Percentiles rank a stretch among this genome's conserved stretches.
Conservation (phyloP, 2,888 invertebrate genomes). For the Nemurella pictetii region DNA sequence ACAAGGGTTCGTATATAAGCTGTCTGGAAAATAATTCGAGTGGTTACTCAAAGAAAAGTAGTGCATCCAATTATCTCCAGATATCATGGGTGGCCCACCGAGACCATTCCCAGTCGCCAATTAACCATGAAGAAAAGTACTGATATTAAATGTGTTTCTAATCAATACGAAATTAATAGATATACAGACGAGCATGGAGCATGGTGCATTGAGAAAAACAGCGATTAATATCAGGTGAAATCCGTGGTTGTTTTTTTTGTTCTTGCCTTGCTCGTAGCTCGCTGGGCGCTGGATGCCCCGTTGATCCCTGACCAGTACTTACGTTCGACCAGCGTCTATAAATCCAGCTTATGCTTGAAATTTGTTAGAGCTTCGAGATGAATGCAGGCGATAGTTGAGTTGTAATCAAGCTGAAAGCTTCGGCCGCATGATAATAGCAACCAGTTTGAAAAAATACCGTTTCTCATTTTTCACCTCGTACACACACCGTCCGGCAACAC, state of each 20-base stretch:
- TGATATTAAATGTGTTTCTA: background rate
- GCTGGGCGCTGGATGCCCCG: no score
- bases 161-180: background rate
- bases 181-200: no score
- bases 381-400: background rate
- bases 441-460: constrained; percentile 20
- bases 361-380: background rate
- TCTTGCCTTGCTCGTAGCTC: no score
- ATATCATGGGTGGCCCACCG: background rate
- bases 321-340: no score
- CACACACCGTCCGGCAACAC: background rate
- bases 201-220: no score
- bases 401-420: background rate
- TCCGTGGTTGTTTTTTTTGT: no score
- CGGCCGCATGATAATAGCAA: background rate
- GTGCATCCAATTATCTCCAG: background rate
- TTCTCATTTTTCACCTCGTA: background rate
- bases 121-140: background rate
- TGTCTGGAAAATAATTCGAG: no score
- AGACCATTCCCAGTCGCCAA: background rate
- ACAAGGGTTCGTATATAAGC: no score
- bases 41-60: background rate
- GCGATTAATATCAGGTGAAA: no score
- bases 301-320: no score
- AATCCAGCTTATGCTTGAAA: no score